Evolutionary conservation across 2,113 vertebrate species (phyloP).

Genomic region (Ciconia stormi): DNA sequence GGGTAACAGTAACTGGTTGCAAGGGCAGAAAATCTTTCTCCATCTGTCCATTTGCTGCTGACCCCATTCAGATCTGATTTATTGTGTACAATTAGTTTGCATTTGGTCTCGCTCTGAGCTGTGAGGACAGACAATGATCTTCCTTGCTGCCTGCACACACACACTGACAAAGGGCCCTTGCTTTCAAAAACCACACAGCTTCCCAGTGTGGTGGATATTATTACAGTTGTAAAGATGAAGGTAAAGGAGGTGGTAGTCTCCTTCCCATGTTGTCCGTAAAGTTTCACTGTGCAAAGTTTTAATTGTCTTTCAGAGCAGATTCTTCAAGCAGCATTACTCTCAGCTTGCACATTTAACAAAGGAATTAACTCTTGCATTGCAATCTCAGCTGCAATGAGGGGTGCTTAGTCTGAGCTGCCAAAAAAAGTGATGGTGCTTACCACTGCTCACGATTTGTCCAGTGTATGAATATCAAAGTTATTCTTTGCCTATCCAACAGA

Average conservation of each 20-base stretch:
- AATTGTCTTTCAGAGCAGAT: constrained; percentile 5
- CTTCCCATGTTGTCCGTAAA: background rate
- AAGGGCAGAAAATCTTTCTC: background rate
- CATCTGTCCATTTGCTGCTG: background rate
- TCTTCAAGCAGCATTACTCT: background rate
- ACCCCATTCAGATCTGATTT: constrained; percentile 7
- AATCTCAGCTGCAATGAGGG: background rate
- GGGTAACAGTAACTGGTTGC: background rate
- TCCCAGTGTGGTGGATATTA: background rate
- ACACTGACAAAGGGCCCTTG: background rate
- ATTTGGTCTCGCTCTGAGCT: background rate
- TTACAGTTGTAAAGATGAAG: background rate
- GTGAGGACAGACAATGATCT: background rate
- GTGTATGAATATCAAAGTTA: background rate
- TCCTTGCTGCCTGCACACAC: background rate
- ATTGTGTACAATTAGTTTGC: background rate
- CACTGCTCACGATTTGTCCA: background rate
- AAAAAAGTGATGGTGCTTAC: background rate
- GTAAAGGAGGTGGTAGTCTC: background rate
- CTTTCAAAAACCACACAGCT: background rate
- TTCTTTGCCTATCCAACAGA: background rate
- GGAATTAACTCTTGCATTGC: background rate
- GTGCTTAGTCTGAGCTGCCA: background rate
- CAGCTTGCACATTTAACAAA: background rate
- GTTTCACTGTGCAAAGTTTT: background rate